phyloP scores from a whole-genome alignment of 2,797 vertebrate genomes.

The Sebastes minor region DNA sequence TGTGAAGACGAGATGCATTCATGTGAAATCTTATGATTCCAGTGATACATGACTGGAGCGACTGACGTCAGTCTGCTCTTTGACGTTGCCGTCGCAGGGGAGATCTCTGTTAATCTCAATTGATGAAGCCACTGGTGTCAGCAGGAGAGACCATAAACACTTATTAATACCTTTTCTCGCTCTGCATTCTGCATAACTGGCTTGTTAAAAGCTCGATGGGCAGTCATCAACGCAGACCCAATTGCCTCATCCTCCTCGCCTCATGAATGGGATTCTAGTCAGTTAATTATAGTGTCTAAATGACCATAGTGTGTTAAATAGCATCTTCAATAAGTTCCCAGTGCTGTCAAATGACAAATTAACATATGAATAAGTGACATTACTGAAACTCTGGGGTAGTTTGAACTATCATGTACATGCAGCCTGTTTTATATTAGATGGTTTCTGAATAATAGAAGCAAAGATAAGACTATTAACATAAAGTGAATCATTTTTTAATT shows the following conservation, averaged over 20 bases:
- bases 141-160: not conserved
- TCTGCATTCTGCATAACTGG: slow-evolving; percentile 10
- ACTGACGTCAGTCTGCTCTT: not conserved
- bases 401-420: not conserved
- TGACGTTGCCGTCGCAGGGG: not conserved
- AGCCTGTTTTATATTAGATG: not conserved
- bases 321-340: not conserved
- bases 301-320: not conserved
- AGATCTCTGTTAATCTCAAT: not conserved
- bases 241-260: not conserved
- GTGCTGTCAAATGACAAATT: slow-evolving; percentile 26
- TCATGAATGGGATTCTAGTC: not conserved
- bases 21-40: not conserved
- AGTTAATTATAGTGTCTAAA: slow-evolving; percentile 9
- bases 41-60: not conserved
- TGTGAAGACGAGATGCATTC: not conserved
- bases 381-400: not conserved
- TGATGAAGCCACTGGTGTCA: not conserved
- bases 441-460: not conserved
- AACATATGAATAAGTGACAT: slow-evolving; percentile 8
- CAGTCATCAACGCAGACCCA: not conserved
- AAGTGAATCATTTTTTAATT: not conserved
- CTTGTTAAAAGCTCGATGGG: slow-evolving; percentile 17
- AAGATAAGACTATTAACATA: not conserved
- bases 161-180: not conserved